phyloP scores from a whole-genome alignment of 2,113 vertebrate species.

The Nanorana parkeri region DNA sequence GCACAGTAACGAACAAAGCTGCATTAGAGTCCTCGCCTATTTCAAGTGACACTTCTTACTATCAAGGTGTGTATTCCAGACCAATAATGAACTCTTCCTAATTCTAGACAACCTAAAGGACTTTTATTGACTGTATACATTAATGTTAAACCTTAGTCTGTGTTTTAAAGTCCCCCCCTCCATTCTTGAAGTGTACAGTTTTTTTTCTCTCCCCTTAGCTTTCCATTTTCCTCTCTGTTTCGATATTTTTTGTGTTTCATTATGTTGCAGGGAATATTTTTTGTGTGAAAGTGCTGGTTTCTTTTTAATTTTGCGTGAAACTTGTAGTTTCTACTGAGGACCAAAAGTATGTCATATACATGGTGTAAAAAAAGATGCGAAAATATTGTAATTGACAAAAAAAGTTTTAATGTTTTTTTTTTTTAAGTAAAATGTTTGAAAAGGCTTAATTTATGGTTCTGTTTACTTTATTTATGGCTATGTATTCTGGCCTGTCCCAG shows the following conservation, averaged over 20 bases:
- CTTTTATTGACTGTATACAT: constrained; percentile 51
- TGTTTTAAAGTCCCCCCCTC: constrained; percentile 72
- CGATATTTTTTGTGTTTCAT: constrained; percentile 59
- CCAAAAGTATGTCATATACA: constrained; percentile 74
- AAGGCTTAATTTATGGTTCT: constrained; percentile 88
- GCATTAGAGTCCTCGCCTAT: constrained; percentile 89
- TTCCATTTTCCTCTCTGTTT: constrained; percentile 73
- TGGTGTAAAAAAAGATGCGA: constrained; percentile 66
- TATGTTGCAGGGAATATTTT: constrained; percentile 75
- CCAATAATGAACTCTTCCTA: constrained; percentile 99
- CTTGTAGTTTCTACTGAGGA: constrained; percentile 80
- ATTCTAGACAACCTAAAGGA: constrained; percentile 56
- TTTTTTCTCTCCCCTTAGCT: constrained; percentile 70
- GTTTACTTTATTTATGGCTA: constrained; percentile 98
- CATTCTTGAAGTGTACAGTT: constrained; percentile 59
- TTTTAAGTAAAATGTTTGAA: constrained; percentile 75
- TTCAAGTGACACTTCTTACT: constrained; percentile 87
- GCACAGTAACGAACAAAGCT: constrained; percentile 90
- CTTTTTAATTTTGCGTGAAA: constrained; percentile 70
- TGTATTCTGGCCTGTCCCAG: constrained; percentile 88
- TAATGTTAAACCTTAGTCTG: constrained; percentile 72
- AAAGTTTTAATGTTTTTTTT: constrained; percentile 66
- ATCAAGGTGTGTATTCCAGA: constrained; percentile 96
- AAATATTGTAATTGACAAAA: constrained; percentile 74
- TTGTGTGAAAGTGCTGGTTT: constrained; percentile 70